Evolutionary conservation across 2,113 vertebrate genomes (phyloP), one percentile per base, ranked within the genome.

Genomic region (Cyanoderma ruficeps): DNA sequence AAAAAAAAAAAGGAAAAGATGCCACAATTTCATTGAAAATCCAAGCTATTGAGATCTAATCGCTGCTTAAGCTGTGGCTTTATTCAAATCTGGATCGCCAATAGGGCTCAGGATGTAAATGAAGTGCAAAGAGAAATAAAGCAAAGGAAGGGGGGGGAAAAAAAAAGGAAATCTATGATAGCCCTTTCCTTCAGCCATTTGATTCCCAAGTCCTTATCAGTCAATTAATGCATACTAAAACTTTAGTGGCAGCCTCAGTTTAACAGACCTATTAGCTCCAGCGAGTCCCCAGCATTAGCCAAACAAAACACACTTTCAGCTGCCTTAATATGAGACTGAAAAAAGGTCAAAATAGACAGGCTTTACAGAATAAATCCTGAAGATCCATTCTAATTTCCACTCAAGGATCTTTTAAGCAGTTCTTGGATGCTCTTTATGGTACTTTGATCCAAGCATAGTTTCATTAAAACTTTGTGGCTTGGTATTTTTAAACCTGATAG

Each of bases 311-410:
- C 91, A 96, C 97, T 98, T 96, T 92, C 93, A 96, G 96, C 83
- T 91, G 96, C 94, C 97, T 97, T 97, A 97, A 98, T 97, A 97
- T 94, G 97, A 97, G 97, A 96, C 6, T 88, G 96, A 90, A 96
- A 97, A 97, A 97, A 98, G 97, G 97, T 98, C 98, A 98, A 97
- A 98, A 97, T 97, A 98, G 97, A 97, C 86, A 85, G 97, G 97
- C 97, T 98, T 98, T 98, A 97, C 97, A 87, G 95, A 97, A 97
- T 98, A 98, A 98, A 98, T 98, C 98, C 98, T 30, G 23, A 97
- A 97, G 98, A 98, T 98, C 98, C 97, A 97, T 98, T 98, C 98
- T 98, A 97, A 98, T 98, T 98, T 98, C 97, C 96, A 97, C 97
- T 97, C 97, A 69, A 96, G 97, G 97, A 98, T 98, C 97, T 97